Base-by-base conservation (phyloP, 2,888 invertebrate genomes). In the Thera obeliscata region DNA sequence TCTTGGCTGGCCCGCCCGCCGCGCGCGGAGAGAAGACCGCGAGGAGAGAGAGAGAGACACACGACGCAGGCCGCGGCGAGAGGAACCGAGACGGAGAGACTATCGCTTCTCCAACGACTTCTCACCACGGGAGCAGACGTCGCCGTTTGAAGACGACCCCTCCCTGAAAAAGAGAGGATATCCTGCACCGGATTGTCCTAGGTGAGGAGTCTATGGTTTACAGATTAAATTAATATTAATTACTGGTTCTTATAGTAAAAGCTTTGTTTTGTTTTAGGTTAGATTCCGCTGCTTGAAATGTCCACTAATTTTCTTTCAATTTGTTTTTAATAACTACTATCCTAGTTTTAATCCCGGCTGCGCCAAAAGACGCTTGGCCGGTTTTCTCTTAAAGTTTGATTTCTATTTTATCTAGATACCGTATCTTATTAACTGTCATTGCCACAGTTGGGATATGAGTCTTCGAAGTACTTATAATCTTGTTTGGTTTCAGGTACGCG, bases 121-220 rank as follows among this genome's bases (percentile, higher is more conserved):
- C 82, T 94, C 94, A 0, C 94, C 95, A 36, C 84, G 94, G 11
- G 93, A 93, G 6, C 94, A 93, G 63, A 85, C 88, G 36, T 94
- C 95, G 56, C 95, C 95, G 0, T 95, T 95, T 79, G 95, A 95
- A 68, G 94, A 95, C 71, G 95, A 95, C 71, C 95, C 94, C 54
- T 85, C 88, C 7, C 87, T 78, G 0, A 91, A 89, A 83, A 93
- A 91, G 72, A 79, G 90, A 4, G 81, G 86, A 65, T 94, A 94
- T 65, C 81, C 91, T 11, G 87, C 93, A 9, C 50, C 59, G 8
- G 94, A 94, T 69, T 92, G 91, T 41, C 88, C 91, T 0, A 88
- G 91, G 91, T 91, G 64, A 75, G 72, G 1, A 52, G 8, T 52
- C 8, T 22, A 52, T 22, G 4, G 6, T 50, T 22, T 22, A 50